Evolutionary conservation across 2,113 vertebrate genomes (phyloP), one percentile per base, ranked within the genome.

Genomic region (Gavialis gangeticus): DNA sequence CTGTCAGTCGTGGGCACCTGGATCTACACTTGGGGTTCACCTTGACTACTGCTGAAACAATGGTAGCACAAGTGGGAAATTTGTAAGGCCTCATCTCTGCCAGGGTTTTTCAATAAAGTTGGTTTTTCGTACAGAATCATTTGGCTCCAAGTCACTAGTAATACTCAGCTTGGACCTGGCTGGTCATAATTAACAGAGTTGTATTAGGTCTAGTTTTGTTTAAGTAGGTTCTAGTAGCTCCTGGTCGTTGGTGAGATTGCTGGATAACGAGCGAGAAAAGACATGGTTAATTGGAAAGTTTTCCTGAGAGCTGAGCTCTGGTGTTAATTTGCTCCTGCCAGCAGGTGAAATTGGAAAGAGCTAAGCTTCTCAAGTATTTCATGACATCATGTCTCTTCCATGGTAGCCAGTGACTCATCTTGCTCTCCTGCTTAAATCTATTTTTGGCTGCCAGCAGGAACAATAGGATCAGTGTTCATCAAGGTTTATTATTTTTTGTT

Each of bases 331-430:
- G 79, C 90, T 97, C 81, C 93, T 96, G 91, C 95, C 92, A 93
- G 87, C 93, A 96, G 92, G 12, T 93, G 88, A 94, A 97, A 94
- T 69, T 24, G 67, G 27, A 83, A 34, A 79, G 34, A 71, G 24
- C 69, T 37, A 18, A 60, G 64, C 94, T 96, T 97, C 84, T 75
- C 91, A 95, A 91, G 82, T 83, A 91, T 96, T 96, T 96, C 90
- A 86, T 95, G 96, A 96, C 95, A 96, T 94, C 84, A 86, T 24
- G 9, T 95, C 94, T 95, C 88, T 92, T 89, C 92, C 88, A 66
- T 90, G 88, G 89, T 94, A 96, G 91, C 83, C 87, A 94, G 92
- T 97, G 96, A 96, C 88, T 97, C 96, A 97, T 96, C 87, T 81
- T 93, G 85, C 78, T 95, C 88, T 94, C 79, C 92, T 96, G 90